Conservation (phyloP, 2,113 vertebrate genomes). For the Cololabis saira region DNA sequence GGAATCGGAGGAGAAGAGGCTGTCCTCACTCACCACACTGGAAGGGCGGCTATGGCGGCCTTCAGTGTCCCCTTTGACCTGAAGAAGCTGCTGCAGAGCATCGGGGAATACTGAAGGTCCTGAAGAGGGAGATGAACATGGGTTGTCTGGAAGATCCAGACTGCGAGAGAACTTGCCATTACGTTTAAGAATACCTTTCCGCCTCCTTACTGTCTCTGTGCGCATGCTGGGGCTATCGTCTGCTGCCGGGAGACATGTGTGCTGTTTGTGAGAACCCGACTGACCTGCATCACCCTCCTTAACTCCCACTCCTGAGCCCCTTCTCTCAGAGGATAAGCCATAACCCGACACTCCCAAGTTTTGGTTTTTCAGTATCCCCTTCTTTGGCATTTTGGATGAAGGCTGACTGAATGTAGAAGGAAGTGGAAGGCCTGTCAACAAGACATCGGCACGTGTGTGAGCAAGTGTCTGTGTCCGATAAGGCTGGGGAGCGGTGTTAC, state of each 20-base stretch:
- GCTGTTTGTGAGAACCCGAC: constrained; percentile 25
- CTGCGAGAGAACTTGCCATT: constrained; percentile 83
- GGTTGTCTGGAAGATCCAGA: constrained; percentile 73
- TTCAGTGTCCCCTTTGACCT: constrained; percentile 22
- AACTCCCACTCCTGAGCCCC: constrained; percentile 27
- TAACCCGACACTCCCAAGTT: constrained; percentile 69
- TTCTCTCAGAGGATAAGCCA: constrained; percentile 61
- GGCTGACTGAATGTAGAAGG: constrained; percentile 66
- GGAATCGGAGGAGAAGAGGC: constrained; percentile 81
- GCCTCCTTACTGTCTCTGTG: constrained; percentile 68
- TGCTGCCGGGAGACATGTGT: constrained; percentile 16
- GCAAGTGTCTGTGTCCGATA: constrained; percentile 34
- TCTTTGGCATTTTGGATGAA: constrained; percentile 81
- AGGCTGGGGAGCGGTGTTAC: constrained; percentile 19
- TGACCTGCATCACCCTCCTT: constrained; percentile 22
- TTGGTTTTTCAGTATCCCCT: constrained; percentile 83
- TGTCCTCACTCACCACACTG: constrained; percentile 82
- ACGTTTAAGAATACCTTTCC: constrained; percentile 83
- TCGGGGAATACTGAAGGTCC: constrained; percentile 55
- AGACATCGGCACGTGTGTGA: constrained; percentile 33
- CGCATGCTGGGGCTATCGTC: constrained; percentile 52
- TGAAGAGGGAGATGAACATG: constrained; percentile 12
- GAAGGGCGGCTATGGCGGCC: constrained; percentile 71
- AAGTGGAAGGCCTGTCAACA: constrained; percentile 32
- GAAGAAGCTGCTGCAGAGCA: constrained; percentile 72